A percentile compares a stretch with the other conserved stretches of the same genome.
Evolutionary conservation across 1,140 invertebrate species (phyloP).

Genomic region (Hypsibius dujardini): DNA sequence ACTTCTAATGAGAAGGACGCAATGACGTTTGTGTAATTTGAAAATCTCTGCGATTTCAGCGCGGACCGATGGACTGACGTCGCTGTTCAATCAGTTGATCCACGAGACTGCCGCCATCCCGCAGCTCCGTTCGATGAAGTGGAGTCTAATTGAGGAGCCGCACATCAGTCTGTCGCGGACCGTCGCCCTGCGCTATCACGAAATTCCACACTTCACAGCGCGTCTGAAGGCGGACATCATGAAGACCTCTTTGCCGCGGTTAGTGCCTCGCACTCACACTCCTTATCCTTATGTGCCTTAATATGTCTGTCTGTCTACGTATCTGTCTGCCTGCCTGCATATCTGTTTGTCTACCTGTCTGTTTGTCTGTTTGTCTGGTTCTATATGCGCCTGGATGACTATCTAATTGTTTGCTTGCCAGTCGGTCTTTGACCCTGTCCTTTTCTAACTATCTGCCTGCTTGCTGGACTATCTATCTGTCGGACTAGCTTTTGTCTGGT

Average conservation of each 20-base stretch:
- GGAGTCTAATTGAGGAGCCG: neutral
- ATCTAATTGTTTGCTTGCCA: no score
- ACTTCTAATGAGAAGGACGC: neutral
- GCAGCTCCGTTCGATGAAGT: neutral
- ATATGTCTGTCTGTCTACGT: no score
- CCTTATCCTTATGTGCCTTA: neutral
- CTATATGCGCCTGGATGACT: no score
- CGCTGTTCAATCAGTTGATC: slow-evolving; percentile 8
- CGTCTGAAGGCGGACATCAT: neutral
- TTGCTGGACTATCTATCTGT: no score
- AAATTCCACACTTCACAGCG: slow-evolving; percentile 14
- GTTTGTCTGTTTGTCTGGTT: no score
- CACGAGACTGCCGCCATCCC: neutral
- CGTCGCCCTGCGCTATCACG: slow-evolving; percentile 1
- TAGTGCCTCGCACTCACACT: neutral
- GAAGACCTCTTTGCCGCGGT: neutral
- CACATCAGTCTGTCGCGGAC: slow-evolving; percentile 16
- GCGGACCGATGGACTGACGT: neutral
- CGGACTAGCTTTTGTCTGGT: no score
- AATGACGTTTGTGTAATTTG: slow-evolving; percentile 7
- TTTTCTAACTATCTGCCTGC: no score
- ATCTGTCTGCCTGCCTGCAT: no score
- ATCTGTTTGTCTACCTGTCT: no score
- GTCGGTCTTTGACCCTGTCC: no score
- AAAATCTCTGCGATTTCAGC: neutral